Evolutionary conservation across 1,140 invertebrate species (phyloP), one percentile per base, ranked within the genome.

Genomic region (Ruditapes philippinarum): DNA sequence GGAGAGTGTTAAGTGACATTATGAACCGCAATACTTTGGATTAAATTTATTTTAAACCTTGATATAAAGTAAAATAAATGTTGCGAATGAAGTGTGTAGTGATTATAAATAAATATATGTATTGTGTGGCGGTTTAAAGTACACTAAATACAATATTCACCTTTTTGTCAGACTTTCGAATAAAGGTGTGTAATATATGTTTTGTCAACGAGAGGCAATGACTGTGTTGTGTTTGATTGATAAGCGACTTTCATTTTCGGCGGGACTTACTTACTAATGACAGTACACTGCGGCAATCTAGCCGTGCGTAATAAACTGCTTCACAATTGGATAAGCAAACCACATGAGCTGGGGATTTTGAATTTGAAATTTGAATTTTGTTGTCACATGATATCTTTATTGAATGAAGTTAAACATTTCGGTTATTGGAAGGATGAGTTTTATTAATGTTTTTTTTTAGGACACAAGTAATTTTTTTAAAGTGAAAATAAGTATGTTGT

Each of bases 201-300:
- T 78, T 36, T 78, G 74, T 78, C 74, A 78, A 42, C 4, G 14
- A 31, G 36, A 40, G 45, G 45, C 25, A 45, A 78, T 78, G 74
- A 78, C 74, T 78, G 74, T 57, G 36, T n/a, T 38, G 31, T 54
- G 45, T 36, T 49, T 78, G 74, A 78, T 78, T 78, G 74, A 78
- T 78, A 78, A 78, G 40, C 7, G 22, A 31, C 74, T 49, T 54
- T 78, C 28, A 33, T 36, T 78, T 78, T 54, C n/a, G 25, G 74
- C 74, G 74, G 74, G 40, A 76, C 73, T 40, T 12, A 54, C 28
- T 78, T 78, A 49, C 74, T 78, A 51, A 54, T 57, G 45, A 49
- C 42, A 28, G 28, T 78, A 78, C n/a, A 54, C n/a, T 78, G n/a
- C 36, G 74, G 74, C 49, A 76, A 31, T 78, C 74, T 51, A 78